Evolutionary conservation across 2,113 vertebrate genomes (phyloP).

Genomic region (Rafetus swinhoei): DNA sequence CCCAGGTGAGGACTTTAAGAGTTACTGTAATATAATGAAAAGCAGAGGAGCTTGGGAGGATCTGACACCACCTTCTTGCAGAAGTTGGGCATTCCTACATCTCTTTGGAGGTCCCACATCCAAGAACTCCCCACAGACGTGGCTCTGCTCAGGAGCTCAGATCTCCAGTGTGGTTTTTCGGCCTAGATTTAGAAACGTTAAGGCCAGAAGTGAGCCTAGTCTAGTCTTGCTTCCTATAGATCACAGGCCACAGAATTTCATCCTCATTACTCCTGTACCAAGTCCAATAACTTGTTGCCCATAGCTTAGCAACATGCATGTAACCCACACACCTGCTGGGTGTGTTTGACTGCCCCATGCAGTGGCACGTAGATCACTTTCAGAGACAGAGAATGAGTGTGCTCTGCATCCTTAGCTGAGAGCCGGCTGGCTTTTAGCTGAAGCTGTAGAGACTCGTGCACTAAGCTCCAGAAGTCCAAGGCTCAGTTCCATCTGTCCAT

Average conservation of each 20-base stretch:
- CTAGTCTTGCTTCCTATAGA: background rate
- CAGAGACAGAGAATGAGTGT: too few species aligned
- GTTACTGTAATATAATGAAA: background rate
- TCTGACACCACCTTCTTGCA: background rate
- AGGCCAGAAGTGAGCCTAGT: background rate
- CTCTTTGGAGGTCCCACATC: background rate
- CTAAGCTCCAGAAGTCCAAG: too few species aligned
- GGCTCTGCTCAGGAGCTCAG: background rate
- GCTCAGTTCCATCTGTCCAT: too few species aligned
- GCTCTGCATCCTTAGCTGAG: too few species aligned
- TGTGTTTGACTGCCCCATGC: too few species aligned
- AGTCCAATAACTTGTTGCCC: background rate
- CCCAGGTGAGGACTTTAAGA: background rate
- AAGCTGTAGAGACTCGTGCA: too few species aligned
- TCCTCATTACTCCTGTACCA: rapidly evolving
- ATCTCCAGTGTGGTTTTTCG: background rate
- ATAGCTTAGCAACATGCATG: too few species aligned
- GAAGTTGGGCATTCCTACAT: background rate
- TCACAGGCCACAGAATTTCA: background rate
- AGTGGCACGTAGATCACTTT: too few species aligned
- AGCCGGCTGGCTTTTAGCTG: too few species aligned
- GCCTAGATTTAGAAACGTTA: background rate
- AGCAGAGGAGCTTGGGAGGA: background rate
- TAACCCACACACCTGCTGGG: too few species aligned
- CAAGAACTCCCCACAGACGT: rapidly evolving